phyloP scores from a whole-genome alignment of 2,113 vertebrate species.

The Pseudolaguvia tuberculata region DNA sequence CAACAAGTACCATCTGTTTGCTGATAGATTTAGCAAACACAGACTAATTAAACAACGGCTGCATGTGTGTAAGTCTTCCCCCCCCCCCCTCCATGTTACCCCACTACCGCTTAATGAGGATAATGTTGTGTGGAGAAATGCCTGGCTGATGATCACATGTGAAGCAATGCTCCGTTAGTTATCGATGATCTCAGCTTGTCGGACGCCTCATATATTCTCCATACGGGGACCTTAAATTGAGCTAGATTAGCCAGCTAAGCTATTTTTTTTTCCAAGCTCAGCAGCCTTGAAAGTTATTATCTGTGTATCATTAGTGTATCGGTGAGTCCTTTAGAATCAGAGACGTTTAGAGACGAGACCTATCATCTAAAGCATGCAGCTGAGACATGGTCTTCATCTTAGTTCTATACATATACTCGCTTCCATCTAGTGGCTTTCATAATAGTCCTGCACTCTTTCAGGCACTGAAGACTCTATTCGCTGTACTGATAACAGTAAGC shows the following conservation, averaged over 20 bases:
- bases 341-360: conserved; percentile 19
- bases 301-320: background rate
- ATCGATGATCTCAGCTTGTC: conserved; percentile 25
- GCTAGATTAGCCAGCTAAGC: background rate
- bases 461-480: conserved; percentile 20
- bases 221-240: conserved; percentile 16
- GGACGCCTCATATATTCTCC: conserved; percentile 15
- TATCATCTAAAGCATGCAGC: conserved; percentile 1
- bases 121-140: conserved; percentile 45
- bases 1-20: conserved; percentile 58
- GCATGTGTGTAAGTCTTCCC: conserved; percentile 33
- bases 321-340: background rate
- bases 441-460: background rate
- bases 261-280: conserved; percentile 7
- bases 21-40: conserved; percentile 55
- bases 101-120: conserved; percentile 49
- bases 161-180: conserved; percentile 37
- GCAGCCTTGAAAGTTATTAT: background rate
- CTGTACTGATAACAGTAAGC: conserved; percentile 21
- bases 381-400: conserved; percentile 8
- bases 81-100: conserved; percentile 45
- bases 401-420: conserved; percentile 6
- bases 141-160: conserved; percentile 44
- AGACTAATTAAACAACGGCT: conserved; percentile 53
- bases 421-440: conserved; percentile 10